A percentile compares a stretch with the other conserved stretches of the same genome.
Conservation (phyloP, 2,888 invertebrate genomes). For the Mythimna vitellina region DNA sequence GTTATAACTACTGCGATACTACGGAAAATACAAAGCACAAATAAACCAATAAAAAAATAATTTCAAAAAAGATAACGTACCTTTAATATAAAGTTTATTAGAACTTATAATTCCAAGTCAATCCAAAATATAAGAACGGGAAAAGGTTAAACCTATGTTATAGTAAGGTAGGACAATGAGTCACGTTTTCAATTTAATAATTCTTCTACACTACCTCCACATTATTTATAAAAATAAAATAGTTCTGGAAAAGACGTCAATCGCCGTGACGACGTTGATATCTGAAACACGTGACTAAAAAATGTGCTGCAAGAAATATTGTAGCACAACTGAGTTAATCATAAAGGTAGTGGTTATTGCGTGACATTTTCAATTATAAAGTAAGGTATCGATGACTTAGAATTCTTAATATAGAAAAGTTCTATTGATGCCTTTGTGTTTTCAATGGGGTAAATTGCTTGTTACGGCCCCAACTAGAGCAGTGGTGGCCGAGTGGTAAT, state of each 20-base stretch:
- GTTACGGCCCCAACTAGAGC: too few species aligned
- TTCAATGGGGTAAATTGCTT: background rate
- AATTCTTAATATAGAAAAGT: slow-evolving; percentile 3
- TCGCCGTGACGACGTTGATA: background rate
- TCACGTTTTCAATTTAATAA: background rate
- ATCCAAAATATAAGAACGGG: too few species aligned
- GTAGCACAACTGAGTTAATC: background rate
- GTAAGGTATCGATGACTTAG: background rate
- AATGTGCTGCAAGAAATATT: slow-evolving; percentile 19
- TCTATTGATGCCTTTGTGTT: background rate
- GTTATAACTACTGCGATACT: too few species aligned
- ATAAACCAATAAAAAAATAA: too few species aligned
- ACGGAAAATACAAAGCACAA: too few species aligned
- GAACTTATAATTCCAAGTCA: too few species aligned
- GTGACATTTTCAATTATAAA: slow-evolving; percentile 7
- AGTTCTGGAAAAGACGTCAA: background rate
- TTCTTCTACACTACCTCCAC: too few species aligned
- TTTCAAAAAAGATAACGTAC: too few species aligned
- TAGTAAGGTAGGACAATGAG: too few species aligned
- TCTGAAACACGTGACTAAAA: slow-evolving; percentile 10
- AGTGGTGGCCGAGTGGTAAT: too few species aligned
- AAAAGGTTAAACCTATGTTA: too few species aligned
- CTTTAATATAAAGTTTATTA: too few species aligned
- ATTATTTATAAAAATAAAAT: slow-evolving; percentile 1
- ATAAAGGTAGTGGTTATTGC: slow-evolving; percentile 2